Base-by-base conservation (phyloP, 2,113 vertebrate species). In the Microcebus griseorufus region DNA sequence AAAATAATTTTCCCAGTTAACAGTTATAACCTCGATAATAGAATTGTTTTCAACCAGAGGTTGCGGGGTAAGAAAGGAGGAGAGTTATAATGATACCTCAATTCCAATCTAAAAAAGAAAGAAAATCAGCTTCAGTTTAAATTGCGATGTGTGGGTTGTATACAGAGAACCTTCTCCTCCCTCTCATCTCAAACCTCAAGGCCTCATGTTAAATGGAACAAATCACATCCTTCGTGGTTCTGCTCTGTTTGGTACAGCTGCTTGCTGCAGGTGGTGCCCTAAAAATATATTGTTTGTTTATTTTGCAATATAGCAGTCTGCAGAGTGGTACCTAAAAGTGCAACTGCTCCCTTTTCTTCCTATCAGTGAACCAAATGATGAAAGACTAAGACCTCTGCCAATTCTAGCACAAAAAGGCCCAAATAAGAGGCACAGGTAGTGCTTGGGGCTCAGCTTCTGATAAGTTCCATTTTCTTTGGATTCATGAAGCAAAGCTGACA, bases 221-320 rank as follows among this genome's bases (percentile, higher is more conserved):
- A 99, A 98, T 97, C 88, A 96, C 88, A 93, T 88, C 92, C 93
- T 96, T 96, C 91, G 83, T 90, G 95, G 94, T 97, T 97, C 97
- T 98, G 88, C 97, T 98, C 96, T 96, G 89, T 95, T 98, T 97
- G 91, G 87, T 96, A 95, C 97, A 98, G 97, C 97, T 98, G 97
- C 13, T 29, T 96, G 88, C 97, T 98, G 98, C 97, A 98, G 97
- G 97, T 97, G 97, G 97, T 98, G 84, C 85, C 97, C 98, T 97
- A 97, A 98, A 98, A 98, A 98, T 97, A 97, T 76, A 80, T 93
- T 96, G 97, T 98, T 97, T 98, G 93, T 98, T 98, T 98, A 96
- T 97, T 98, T 98, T 97, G 76, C 85, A 87, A 58, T 84, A 88
- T 53, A 97, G 69, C 90, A 96, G 76, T 94, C 93, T 98, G 94